These are phyloP conservation scores for Microvelia longipes DNA, from an alignment of 1,140 invertebrate genomes.

Conservation along the genomic window DNA sequence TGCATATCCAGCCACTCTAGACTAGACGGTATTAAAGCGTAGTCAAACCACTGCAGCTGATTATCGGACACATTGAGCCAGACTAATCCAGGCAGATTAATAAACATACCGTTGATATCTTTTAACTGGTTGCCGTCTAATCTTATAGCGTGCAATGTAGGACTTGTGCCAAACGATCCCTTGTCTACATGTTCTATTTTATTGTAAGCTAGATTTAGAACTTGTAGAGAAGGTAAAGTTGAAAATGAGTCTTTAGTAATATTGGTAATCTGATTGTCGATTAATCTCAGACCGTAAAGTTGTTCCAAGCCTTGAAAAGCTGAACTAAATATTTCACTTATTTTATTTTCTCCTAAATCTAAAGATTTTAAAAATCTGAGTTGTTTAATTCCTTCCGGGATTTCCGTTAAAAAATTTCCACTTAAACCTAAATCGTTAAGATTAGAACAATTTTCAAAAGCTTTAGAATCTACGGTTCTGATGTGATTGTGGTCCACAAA, in stretches of 20 bases:
- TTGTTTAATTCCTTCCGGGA: constrained; percentile 59
- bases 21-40: constrained; percentile 44
- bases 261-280: constrained; percentile 49
- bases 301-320: constrained; percentile 44
- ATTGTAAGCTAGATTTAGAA: constrained; percentile 52
- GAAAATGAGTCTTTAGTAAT: constrained; percentile 48
- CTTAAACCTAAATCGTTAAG: constrained; percentile 75
- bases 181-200: constrained; percentile 45
- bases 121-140: constrained; percentile 49
- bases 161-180: constrained; percentile 46
- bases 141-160: constrained; percentile 44
- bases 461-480: constrained; percentile 45
- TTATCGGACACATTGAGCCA: constrained; percentile 58
- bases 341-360: constrained; percentile 70
- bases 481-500: constrained; percentile 61
- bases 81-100: constrained; percentile 42
- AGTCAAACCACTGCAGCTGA: constrained; percentile 48
- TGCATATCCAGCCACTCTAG: constrained; percentile 55
- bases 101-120: constrained; percentile 48
- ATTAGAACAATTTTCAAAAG: constrained; percentile 61
- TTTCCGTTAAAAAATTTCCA: constrained; percentile 58
- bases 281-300: constrained; percentile 43
- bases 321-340: constrained; percentile 42
- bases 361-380: constrained; percentile 59
- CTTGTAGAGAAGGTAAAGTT: constrained; percentile 44